Base-by-base conservation (phyloP, 2,113 vertebrate genomes). In the Sapayoa aenigma region DNA sequence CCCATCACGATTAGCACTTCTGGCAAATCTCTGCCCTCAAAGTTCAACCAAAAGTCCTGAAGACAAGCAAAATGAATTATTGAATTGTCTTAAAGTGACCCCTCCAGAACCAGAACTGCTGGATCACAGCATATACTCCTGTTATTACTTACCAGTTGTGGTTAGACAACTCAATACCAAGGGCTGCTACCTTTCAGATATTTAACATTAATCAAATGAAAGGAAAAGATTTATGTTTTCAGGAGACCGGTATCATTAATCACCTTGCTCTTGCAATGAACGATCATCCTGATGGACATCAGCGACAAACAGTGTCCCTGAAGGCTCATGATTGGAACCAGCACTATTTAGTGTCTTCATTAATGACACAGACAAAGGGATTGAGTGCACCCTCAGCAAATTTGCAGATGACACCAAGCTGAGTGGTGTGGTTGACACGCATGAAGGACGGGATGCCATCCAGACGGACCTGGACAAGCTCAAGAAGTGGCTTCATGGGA, bases 401-500 rank as follows among this genome's bases (percentile, higher is more conserved):
- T 62, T 4, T 47, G 24, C 39, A 53, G 28, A 17, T 21, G 53
- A 39, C 46, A 67, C 33, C 28, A 12, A 41, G 62, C 16, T 68
- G 46, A 75, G 39, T 4, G 11, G 24, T 53, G 53, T 9, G 9
- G 24, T 1, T 82, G 52, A 52, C 33, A 52, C 52, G 28, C 19
- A 39, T 60, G 53, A 25, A 68, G n/a, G 46, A 75, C 5, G 6
- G 23, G 9, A 46, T n/a, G 44, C 15, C 52, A 67, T 44, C 60
- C 37, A 67, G 37, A 88, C 50, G 33, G 22, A 68, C 23, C 23
- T 46, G 60, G 69, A 67, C 46, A 74, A 46, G 23, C 28, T 67
- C 7, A 0, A 41, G 20, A 30, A 39, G 1, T 39, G 33, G 28
- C 19, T 33, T 24, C 58, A 11, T 7, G 11, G 37, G 22, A 58